Conservation (phyloP, 2,888 invertebrate species). For the Bembecia ichneumoniformis region DNA sequence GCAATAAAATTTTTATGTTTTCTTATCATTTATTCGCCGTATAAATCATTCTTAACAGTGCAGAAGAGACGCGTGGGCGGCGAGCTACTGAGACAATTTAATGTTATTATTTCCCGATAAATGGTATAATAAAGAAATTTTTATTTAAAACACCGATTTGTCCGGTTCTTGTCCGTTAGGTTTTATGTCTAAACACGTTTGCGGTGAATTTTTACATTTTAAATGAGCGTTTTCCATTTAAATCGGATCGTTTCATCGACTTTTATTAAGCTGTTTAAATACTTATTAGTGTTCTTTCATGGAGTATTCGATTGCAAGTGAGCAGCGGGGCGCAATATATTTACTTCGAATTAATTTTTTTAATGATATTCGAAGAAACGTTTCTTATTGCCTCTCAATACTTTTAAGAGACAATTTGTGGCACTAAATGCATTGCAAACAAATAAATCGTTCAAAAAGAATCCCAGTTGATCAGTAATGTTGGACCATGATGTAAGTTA, state of each 20-base stretch:
- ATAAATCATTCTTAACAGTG: slow-evolving; percentile 4
- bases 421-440: too few species aligned
- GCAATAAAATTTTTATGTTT: too few species aligned
- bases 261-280: slow-evolving; percentile 10
- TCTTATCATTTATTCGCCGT: background rate
- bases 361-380: too few species aligned
- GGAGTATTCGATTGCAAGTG: background rate
- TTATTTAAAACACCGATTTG: slow-evolving; percentile 4
- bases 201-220: slow-evolving; percentile 7
- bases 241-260: slow-evolving; percentile 18
- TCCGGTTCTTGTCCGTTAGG: slow-evolving; percentile 9
- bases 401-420: too few species aligned
- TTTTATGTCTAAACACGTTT: slow-evolving; percentile 8
- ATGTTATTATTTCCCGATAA: slow-evolving; percentile 8
- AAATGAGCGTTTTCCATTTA: slow-evolving; percentile 24
- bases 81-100: slow-evolving; percentile 9
- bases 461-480: too few species aligned
- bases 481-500: too few species aligned
- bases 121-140: slow-evolving; percentile 12
- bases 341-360: background rate
- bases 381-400: too few species aligned
- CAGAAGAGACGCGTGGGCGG: slow-evolving; percentile 6
- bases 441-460: too few species aligned
- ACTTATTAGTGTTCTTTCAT: slow-evolving; percentile 4
- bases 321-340: slow-evolving; percentile 12